Conservation (phyloP, 2,797 vertebrate genomes). For the Muraenolepis orangiensis region DNA sequence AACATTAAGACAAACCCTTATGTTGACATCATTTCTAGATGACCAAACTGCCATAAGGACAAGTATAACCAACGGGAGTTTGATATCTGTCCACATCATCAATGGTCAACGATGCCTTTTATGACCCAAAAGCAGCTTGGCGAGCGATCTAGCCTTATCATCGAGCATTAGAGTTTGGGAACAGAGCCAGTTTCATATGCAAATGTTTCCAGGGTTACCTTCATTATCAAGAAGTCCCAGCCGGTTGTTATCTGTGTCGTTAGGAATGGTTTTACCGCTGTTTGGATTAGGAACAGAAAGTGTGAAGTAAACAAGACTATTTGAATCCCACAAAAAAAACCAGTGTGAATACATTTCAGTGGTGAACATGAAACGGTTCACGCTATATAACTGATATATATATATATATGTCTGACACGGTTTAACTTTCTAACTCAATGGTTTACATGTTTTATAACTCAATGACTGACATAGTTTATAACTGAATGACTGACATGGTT, state of each 20-base stretch:
- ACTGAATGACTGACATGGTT: too few species aligned
- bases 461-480: too few species aligned
- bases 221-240: constrained; percentile 83
- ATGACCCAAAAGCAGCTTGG: not conserved
- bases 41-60: too few species aligned
- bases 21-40: too few species aligned
- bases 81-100: not conserved
- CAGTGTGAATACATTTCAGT: not conserved
- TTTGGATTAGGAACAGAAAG: not conserved
- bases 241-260: constrained; percentile 76
- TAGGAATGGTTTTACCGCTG: constrained; percentile 88
- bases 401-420: too few species aligned
- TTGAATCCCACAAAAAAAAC: not conserved
- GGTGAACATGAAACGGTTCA: not conserved
- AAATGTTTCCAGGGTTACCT: constrained; percentile 69
- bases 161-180: not conserved
- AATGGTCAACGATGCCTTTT: not conserved
- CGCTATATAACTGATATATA: too few species aligned
- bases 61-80: not conserved
- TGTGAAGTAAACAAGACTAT: not conserved
- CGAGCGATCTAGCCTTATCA: not conserved
- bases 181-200: not conserved
- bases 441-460: too few species aligned
- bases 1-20: too few species aligned
- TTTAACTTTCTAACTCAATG: too few species aligned